A percentile compares a stretch with the other conserved stretches of the same genome.
Conservation (phyloP, 92 coral and sea anemone genomes). For the Palythoa heliodiscus region DNA sequence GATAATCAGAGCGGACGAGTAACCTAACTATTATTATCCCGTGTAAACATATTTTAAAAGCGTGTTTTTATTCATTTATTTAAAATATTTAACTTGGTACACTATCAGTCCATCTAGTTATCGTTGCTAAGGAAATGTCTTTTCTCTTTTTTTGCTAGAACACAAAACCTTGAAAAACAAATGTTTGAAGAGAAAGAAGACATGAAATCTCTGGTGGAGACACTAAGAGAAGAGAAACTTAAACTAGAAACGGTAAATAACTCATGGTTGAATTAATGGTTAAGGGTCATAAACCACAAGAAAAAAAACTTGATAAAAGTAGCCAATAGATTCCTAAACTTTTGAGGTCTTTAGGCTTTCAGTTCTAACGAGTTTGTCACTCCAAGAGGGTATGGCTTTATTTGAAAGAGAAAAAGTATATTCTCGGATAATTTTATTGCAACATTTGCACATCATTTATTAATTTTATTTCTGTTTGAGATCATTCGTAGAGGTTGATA, state of each 20-base stretch:
- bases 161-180: constrained; percentile 72
- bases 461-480: no score
- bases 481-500: no score
- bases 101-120: neutral
- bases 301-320: no score
- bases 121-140: neutral
- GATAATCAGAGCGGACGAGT: neutral
- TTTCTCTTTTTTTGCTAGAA: constrained; percentile 47
- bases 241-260: constrained; percentile 79
- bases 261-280: neutral
- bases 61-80: neutral
- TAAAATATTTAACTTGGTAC: neutral
- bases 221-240: constrained; percentile 82
- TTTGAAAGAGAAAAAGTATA: no score
- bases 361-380: no score
- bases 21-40: neutral
- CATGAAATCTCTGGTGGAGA: constrained; percentile 79
- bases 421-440: no score
- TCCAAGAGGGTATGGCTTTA: no score
- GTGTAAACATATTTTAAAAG: neutral
- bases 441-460: no score
- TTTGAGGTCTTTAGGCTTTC: no score
- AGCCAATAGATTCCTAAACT: no score
- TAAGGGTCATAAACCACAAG: no score
- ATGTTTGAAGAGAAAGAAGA: constrained; percentile 90